Base-by-base conservation (phyloP, 2,113 vertebrate genomes). In the Melanotaenia duboulayi region DNA sequence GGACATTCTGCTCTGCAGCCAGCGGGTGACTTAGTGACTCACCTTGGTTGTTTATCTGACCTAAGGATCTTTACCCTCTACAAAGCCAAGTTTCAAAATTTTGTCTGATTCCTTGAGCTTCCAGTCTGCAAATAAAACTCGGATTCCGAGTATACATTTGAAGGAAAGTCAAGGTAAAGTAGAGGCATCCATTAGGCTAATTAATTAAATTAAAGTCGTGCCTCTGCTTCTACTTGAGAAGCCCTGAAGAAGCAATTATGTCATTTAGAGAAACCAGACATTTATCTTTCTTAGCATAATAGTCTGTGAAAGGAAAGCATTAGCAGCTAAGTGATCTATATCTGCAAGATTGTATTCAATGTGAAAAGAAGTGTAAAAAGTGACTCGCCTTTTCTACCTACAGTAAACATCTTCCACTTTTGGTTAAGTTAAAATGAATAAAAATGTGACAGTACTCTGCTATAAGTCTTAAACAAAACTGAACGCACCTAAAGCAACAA, bases 181-280 rank as follows among this genome's bases (percentile, higher is more conserved):
- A 46, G 77, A 64, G 37, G 11, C 76, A 84, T 85, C 69, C 48
- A 86, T 86, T 72, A 82, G 22, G 4, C 61, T 68, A 56, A 87
- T 84, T 83, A 74, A 85, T 85, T 83, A 11, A 63, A 68, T 81
- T 84, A 67, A 71, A 86, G 74, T 60, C 49, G 52, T 74, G 69
- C 32, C 68, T 82, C 59, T 12, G 22, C 42, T 85, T 69, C 50
- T 48, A 56, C 9, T 7, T 65, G 63, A 86, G 62, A 83, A 70
- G 60, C 19, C 80, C 76, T 42, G 20, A 24, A 74, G 65, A 75
- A 87, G 71, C 70, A 80, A 86, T 86, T 81, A 87, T 81, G 70
- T 67, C 28, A 71, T 74, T 81, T 66, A 78, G 67, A 79, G 44
- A 24, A 66, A 81, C 70, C 28, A 35, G 20, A 72, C 72, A 81